Evolutionary conservation across 37 sponge, comb jelly and placozoan species (phyloP).

Genomic region (Diacarnus erythraeanus): DNA sequence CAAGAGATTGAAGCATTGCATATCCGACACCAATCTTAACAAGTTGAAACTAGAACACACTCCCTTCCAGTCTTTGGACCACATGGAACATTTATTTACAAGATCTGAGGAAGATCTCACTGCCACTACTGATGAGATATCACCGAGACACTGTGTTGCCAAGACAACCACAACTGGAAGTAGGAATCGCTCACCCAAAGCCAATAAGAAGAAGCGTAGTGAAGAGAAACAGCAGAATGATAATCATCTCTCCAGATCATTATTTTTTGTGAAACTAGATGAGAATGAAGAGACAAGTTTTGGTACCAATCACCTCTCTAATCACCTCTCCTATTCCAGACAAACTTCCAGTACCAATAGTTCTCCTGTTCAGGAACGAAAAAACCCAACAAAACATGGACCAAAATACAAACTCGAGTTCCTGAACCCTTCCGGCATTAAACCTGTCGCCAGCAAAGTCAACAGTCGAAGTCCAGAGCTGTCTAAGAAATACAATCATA

Average conservation of each 20-base stretch:
- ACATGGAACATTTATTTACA: slow-evolving; percentile 15
- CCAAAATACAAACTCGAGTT: slow-evolving; percentile 4
- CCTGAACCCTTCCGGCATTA: not conserved
- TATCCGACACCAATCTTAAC: slow-evolving; percentile 32
- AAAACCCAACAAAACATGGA: not conserved
- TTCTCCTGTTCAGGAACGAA: slow-evolving; percentile 1
- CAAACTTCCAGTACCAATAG: slow-evolving; percentile 5
- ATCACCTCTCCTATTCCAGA: not conserved
- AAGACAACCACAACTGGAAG: not conserved
- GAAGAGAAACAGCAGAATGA: not conserved
- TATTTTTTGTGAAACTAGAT: not conserved
- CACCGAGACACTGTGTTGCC: slow-evolving; percentile 13
- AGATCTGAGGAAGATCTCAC: slow-evolving; percentile 18
- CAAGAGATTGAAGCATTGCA: slow-evolving; percentile 26
- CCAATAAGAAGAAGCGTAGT: not conserved
- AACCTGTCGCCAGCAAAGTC: not conserved
- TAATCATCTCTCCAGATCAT: not conserved
- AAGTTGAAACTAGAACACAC: not conserved
- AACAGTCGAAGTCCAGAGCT: slow-evolving; percentile 5
- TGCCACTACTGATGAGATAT: not conserved
- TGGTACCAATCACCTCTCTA: not conserved
- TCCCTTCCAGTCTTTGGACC: not conserved
- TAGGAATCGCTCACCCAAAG: no score
- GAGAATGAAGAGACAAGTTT: not conserved
- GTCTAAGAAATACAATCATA: not conserved